phyloP scores from a whole-genome alignment of 1,140 invertebrate genomes.

The Chrysoperla carnea region DNA sequence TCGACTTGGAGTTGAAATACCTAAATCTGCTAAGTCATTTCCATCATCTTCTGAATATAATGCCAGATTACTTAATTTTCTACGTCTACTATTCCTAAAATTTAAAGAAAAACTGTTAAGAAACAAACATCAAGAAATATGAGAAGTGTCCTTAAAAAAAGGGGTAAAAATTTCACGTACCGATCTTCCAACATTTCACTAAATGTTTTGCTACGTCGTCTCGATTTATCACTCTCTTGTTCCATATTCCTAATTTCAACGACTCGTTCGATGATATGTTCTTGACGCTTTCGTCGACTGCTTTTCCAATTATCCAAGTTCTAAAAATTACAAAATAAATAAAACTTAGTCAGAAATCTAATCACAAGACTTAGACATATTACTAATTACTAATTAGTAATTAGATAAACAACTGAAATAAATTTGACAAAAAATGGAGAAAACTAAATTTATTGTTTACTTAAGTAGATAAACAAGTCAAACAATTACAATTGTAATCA shows the following conservation, averaged over 20 bases:
- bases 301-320: slow-evolving; percentile 91
- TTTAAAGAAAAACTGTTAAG: too few relatives aligned
- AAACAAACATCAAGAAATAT: too few relatives aligned
- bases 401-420: too few relatives aligned
- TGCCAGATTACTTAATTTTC: neutral
- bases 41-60: neutral
- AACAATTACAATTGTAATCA: too few relatives aligned
- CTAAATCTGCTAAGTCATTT: neutral
- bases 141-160: too few relatives aligned
- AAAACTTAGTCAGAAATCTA: slow-evolving; percentile 4
- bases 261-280: slow-evolving; percentile 74
- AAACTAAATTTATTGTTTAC: too few relatives aligned
- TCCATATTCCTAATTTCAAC: slow-evolving; percentile 76
- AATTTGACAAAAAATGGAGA: too few relatives aligned
- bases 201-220: slow-evolving; percentile 72
- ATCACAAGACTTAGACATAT: neutral
- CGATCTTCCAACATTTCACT: slow-evolving; percentile 86
- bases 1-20: neutral
- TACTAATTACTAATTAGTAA: neutral
- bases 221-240: slow-evolving; percentile 55
- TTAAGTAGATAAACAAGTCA: too few relatives aligned
- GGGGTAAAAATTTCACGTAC: too few relatives aligned
- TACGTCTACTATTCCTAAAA: neutral
- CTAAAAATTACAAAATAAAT: slow-evolving; percentile 24
- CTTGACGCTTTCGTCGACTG: slow-evolving; percentile 71